Evolutionary conservation across 2,113 vertebrate species (phyloP), one percentile per base, ranked within the genome.

Genomic region (Caretta caretta): DNA sequence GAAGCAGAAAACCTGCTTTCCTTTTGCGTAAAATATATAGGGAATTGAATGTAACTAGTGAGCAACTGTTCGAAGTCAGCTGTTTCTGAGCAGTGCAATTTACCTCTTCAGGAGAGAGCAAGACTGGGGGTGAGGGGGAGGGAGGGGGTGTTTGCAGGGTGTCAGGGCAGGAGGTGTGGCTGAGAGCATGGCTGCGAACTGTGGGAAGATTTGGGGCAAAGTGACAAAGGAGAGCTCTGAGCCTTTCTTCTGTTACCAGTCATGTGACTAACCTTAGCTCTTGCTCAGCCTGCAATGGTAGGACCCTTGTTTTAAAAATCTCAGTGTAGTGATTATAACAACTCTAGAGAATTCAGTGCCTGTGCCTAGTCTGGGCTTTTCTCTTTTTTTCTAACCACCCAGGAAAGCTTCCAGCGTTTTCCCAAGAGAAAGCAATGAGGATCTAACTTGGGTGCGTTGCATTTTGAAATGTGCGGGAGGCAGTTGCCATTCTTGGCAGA

Each of bases 231-330:
- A 59, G 7, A 88, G 50, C 20, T 2, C n/a, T 57, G 46, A 24
- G 10, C 57, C 56, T 87, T 78, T 78, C 20, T 49, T 31, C 84
- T 79, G 10, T 53, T 42, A 54, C 1, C 29, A 83, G 80, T 31
- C 6, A 84, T 8, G 79, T 53, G 53, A 80, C 3, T 0, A 1
- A 0, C 0, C 29, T 56, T 31, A 48, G 79, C 48, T 25, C 38
- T 83, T 86, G 50, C 50, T 80, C 80, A 91, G n/a, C 1, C 1
- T 35, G 1, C 53, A n/a, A 80, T 92, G 93, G 53, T 53, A 87
- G 88, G 54, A 87, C 16, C 12, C 56, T 16, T 3, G 1, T 72
- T 84, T 93, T 29, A 62, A 94, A 51, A 49, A 84, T 35, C 50
- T 57, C 80, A 59, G 80, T 78, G 42, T 38, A 80, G 49, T 35